phyloP scores from a whole-genome alignment of 2,888 invertebrate species.

The Julus scanicus region DNA sequence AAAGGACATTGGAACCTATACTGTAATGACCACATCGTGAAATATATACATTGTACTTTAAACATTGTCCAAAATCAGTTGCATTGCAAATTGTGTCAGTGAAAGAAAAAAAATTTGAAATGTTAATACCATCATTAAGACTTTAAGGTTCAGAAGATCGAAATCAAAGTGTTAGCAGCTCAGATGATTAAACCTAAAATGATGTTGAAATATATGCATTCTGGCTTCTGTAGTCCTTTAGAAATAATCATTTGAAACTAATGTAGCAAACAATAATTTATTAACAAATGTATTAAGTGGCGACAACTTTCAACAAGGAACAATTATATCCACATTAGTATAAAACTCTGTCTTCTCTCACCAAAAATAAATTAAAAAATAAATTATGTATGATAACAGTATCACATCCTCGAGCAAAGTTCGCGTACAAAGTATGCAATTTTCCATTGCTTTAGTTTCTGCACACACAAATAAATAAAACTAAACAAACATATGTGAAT shows the following conservation, averaged over 20 bases:
- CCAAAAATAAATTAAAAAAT: neutral
- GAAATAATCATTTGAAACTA: neutral
- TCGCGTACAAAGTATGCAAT: neutral
- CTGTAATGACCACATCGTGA: too few species aligned
- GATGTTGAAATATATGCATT: too few species aligned
- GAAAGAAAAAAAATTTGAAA: too few species aligned
- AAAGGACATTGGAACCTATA: too few species aligned
- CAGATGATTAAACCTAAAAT: too few species aligned
- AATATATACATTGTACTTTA: too few species aligned
- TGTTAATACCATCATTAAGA: too few species aligned
- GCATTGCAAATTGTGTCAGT: too few species aligned
- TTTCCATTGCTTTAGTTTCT: neutral
- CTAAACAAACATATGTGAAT: neutral
- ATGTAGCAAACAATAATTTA: neutral
- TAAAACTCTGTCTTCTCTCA: neutral
- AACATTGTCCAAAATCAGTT: too few species aligned
- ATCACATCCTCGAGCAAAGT: neutral
- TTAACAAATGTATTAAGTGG: neutral
- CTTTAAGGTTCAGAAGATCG: too few species aligned
- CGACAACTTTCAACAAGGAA: neutral
- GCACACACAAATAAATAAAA: neutral
- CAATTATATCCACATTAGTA: neutral
- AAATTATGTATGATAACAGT: conserved; percentile 1
- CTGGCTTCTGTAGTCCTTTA: neutral
- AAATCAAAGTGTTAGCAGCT: too few species aligned